Percentiles rank a stretch among this genome's conserved stretches.
Conservation (phyloP, 2,113 vertebrate species). For the Tragelaphus strepsiceros region DNA sequence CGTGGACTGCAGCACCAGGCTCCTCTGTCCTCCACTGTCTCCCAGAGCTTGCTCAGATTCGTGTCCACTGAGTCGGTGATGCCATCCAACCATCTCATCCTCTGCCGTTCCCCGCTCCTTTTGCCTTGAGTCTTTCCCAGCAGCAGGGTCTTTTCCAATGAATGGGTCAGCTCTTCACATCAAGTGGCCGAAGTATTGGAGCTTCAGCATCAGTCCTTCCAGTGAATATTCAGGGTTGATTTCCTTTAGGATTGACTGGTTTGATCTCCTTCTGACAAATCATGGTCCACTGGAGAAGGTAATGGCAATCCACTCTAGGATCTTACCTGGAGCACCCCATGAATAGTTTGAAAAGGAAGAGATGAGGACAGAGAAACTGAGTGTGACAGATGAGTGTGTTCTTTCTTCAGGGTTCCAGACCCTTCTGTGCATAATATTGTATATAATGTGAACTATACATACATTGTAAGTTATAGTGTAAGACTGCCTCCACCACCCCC, state of each 20-base stretch:
- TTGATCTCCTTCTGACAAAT: background rate
- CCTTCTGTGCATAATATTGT: background rate
- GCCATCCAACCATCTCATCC: background rate
- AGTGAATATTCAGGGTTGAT: background rate
- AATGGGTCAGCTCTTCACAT: background rate
- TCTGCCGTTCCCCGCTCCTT: background rate
- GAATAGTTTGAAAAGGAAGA: background rate
- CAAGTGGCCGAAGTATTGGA: background rate
- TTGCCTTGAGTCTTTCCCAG: background rate
- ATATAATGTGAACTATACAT: background rate
- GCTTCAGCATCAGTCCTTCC: background rate
- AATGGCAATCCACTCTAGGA: background rate
- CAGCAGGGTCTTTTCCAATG: background rate
- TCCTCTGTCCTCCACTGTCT: background rate
- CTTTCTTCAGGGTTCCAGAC: background rate
- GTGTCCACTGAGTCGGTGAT: background rate
- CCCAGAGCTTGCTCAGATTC: background rate
- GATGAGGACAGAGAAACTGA: background rate
- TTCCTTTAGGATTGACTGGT: background rate
- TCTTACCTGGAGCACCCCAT: background rate
- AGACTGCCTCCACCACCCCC: rapidly evolving
- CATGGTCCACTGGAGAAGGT: background rate
- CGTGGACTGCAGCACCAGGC: background rate
- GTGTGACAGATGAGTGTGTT: background rate
- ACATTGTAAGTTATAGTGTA: background rate